Percentiles rank a stretch among this genome's conserved stretches.
These are phyloP conservation scores for Melanotaenia duboulayi DNA, from an alignment of 2,113 vertebrate species.

Conservation along the genomic window DNA sequence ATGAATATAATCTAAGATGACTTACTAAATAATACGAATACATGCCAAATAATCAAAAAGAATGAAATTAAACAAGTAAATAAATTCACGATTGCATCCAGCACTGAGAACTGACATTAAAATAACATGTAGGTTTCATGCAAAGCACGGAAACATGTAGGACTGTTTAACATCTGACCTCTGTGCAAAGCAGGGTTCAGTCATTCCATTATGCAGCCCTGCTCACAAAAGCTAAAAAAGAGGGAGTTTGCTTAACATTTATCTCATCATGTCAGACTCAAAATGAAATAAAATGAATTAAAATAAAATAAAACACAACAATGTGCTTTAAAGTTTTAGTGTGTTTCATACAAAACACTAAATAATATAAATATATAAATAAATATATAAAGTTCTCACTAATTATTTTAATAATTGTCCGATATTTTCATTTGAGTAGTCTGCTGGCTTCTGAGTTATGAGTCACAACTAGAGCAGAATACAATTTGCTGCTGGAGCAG, in stretches of 20 bases:
- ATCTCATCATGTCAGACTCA: background rate
- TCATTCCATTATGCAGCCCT: background rate
- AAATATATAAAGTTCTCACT: background rate
- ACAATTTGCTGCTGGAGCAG: background rate
- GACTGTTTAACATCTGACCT: conserved; percentile 6
- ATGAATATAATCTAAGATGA: conserved; percentile 1
- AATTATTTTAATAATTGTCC: background rate
- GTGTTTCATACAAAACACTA: background rate
- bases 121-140: conserved; percentile 7
- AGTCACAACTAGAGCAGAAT: background rate
- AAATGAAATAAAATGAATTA: background rate
- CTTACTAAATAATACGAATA: conserved; percentile 17
- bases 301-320: background rate
- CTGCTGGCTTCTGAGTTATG: background rate
- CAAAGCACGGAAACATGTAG: background rate
- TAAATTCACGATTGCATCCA: background rate
- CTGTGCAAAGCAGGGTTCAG: background rate
- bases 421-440: background rate
- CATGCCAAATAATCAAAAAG: background rate
- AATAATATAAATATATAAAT: no score
- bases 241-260: background rate
- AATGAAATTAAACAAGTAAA: no score
- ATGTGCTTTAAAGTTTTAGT: no score
- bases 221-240: background rate
- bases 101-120: background rate